phyloP scores from a whole-genome alignment of 2,888 invertebrate genomes.

The Ephialtes manifestator region DNA sequence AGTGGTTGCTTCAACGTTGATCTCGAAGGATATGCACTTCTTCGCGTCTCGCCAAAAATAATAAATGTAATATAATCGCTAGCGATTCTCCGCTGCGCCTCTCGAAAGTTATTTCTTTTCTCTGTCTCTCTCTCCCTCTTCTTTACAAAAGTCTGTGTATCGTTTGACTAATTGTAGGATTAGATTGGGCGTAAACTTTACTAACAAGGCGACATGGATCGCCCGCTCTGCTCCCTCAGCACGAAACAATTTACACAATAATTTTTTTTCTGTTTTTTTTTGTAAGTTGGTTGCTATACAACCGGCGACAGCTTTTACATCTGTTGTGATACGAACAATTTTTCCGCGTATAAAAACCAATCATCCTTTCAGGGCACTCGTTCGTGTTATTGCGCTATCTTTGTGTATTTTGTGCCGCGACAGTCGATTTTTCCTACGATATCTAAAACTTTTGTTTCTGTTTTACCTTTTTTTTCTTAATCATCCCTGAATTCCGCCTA shows the following conservation, averaged over 20 bases:
- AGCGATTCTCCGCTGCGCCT: constrained; percentile 57
- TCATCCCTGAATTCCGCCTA: constrained; percentile 60
- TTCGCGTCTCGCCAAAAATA: constrained; percentile 68
- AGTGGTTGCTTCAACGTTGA: constrained; percentile 73
- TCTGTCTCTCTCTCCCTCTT: constrained; percentile 6
- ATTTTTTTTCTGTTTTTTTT: constrained; percentile 33
- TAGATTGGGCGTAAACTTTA: constrained; percentile 60
- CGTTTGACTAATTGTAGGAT: constrained; percentile 61
- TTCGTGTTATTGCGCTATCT: constrained; percentile 58
- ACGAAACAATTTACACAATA: constrained; percentile 58
- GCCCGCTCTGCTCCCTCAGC: constrained; percentile 37
- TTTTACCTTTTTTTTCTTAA: constrained; percentile 21
- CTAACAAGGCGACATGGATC: constrained; percentile 61
- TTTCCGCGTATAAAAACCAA: constrained; percentile 55
- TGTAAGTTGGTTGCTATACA: constrained; percentile 58
- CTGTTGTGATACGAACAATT: constrained; percentile 61
- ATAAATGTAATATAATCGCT: constrained; percentile 57
- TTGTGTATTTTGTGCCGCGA: constrained; percentile 64
- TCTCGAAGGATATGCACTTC: constrained; percentile 79
- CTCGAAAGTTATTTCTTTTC: constrained; percentile 31
- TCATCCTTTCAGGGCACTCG: constrained; percentile 58
- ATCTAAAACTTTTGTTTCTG: constrained; percentile 48
- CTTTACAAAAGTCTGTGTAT: constrained; percentile 63
- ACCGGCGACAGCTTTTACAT: constrained; percentile 53
- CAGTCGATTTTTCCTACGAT: constrained; percentile 57